These are phyloP conservation scores for Zygaena filipendulae DNA, from an alignment of 2,888 invertebrate species.

Conservation along the genomic window DNA sequence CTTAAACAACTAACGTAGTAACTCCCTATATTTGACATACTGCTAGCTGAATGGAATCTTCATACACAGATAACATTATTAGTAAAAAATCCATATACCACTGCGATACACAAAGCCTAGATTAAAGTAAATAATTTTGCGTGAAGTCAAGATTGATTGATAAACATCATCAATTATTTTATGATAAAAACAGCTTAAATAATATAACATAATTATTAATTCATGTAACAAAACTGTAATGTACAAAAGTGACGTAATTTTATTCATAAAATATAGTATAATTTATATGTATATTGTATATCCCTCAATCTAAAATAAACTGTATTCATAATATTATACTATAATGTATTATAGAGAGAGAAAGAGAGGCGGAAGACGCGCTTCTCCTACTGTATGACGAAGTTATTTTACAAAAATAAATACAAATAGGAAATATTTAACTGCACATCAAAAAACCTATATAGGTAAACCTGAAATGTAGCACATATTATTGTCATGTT, in stretches of 20 bases:
- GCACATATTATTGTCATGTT: no score
- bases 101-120: conserved; percentile 59
- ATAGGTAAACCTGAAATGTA: no score
- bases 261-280: no score
- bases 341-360: no score
- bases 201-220: conserved; percentile 47
- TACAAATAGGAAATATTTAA: no score
- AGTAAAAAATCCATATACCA: conserved; percentile 57
- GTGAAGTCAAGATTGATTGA: conserved; percentile 54
- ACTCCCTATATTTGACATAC: conserved; percentile 48
- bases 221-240: conserved; percentile 62
- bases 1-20: conserved; percentile 67
- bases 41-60: conserved; percentile 55
- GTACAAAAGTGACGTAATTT: conserved; percentile 64
- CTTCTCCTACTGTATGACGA: no score
- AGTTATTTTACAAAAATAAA: no score
- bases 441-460: no score
- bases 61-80: conserved; percentile 52
- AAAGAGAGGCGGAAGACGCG: no score
- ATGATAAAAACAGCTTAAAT: conserved; percentile 65
- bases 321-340: no score
- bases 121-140: conserved; percentile 50
- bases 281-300: no score
- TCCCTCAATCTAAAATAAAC: no score
- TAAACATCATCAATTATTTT: conserved; percentile 55